Percentiles rank a stretch among this genome's conserved stretches.
phyloP scores from a whole-genome alignment of 1,140 invertebrate genomes.

The Cydia strobilella region DNA sequence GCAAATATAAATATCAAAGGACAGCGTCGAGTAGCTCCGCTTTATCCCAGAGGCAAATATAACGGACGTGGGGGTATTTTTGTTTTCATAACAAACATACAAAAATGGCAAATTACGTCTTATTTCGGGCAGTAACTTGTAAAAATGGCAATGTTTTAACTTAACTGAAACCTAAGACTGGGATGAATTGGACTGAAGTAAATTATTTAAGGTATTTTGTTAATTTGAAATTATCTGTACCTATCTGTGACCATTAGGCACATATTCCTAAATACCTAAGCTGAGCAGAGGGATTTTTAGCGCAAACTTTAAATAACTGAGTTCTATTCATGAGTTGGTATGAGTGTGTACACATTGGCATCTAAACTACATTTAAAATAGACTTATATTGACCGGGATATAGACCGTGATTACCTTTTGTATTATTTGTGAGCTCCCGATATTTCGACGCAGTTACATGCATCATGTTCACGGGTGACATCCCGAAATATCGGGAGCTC shows the following conservation, averaged over 20 bases:
- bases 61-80: conserved; percentile 13
- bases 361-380: not conserved
- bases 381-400: too few relatives aligned
- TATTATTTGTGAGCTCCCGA: too few relatives aligned
- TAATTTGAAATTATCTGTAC: conserved; percentile 20
- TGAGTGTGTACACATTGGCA: not conserved
- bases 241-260: not conserved
- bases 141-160: not conserved
- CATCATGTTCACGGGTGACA: too few relatives aligned
- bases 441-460: too few relatives aligned
- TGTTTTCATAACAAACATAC: conserved; percentile 14
- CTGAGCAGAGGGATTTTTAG: not conserved
- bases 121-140: conserved; percentile 13
- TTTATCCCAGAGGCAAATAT: conserved; percentile 23
- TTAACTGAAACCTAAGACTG: not conserved
- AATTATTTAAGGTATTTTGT: conserved; percentile 17
- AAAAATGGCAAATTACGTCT: conserved; percentile 9
- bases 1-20: conserved; percentile 34
- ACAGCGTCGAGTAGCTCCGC: conserved; percentile 15
- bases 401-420: too few relatives aligned
- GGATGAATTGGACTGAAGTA: not conserved
- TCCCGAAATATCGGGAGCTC: too few relatives aligned
- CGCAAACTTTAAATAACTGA: not conserved
- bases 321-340: not conserved
- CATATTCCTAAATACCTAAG: not conserved